Percentiles rank a stretch among this genome's conserved stretches.
Conservation (phyloP, 2,113 vertebrate species). For the Brachyhypopomus occidentalis region DNA sequence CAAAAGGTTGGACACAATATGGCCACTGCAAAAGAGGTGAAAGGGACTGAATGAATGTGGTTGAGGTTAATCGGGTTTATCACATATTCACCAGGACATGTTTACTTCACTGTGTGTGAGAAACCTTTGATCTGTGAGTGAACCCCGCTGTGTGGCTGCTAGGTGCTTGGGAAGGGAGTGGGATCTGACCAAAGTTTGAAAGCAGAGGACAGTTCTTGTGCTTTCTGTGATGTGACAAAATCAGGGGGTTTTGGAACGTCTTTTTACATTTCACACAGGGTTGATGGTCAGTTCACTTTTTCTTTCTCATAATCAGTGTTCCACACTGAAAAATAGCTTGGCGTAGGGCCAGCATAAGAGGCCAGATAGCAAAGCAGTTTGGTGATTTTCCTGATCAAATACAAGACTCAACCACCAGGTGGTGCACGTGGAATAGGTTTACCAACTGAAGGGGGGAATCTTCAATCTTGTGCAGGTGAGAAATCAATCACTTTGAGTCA, state of each 20-base stretch:
- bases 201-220: background rate
- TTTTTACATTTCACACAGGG: background rate
- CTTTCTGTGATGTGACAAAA: background rate
- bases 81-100: constrained; percentile 52
- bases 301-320: background rate
- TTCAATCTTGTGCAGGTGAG: background rate
- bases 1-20: background rate
- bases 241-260: background rate
- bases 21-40: background rate
- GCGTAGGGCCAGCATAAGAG: no score
- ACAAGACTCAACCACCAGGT: background rate
- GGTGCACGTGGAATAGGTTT: background rate
- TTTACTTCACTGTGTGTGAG: constrained; percentile 4
- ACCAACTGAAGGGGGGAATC: background rate
- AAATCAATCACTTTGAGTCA: background rate
- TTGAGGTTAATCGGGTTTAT: constrained; percentile 21
- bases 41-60: background rate
- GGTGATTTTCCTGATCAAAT: no score
- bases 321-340: no score
- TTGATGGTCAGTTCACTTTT: background rate
- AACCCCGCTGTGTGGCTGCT: background rate
- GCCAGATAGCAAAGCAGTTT: no score
- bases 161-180: background rate
- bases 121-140: constrained; percentile 58
- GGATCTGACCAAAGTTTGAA: background rate